Conservation (phyloP, 1,140 invertebrate species). For the Drosophila virilis region DNA sequence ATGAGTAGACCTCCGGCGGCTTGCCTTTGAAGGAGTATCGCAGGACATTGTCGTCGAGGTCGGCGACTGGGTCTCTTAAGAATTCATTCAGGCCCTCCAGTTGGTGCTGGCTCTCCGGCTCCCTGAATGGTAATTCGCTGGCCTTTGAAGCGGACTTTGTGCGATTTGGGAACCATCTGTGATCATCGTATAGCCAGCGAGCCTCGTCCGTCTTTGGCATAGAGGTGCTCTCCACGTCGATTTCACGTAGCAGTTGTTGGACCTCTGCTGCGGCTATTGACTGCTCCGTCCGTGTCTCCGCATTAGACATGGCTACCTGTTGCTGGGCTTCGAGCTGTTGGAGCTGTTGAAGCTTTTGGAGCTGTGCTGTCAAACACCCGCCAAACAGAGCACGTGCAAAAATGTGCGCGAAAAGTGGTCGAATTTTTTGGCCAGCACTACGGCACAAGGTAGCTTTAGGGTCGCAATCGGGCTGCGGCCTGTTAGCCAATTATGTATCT, state of each 20-base stretch:
- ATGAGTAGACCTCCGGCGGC: slow-evolving; percentile 77
- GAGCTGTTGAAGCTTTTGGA: neutral
- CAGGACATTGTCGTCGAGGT: slow-evolving; percentile 44
- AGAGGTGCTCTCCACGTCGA: neutral
- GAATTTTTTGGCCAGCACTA: slow-evolving; percentile 15
- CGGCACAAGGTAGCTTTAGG: slow-evolving; percentile 2
- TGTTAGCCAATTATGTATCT: slow-evolving; percentile 38
- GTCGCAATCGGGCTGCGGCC: neutral
- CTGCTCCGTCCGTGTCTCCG: slow-evolving; percentile 8
- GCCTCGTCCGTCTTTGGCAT: neutral
- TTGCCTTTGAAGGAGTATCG: slow-evolving; percentile 74
- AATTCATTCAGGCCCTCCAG: neutral
- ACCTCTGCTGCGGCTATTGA: slow-evolving; percentile 5
- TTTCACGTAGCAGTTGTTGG: slow-evolving; percentile 18
- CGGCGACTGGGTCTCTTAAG: slow-evolving; percentile 15
- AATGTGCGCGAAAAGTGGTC: slow-evolving; percentile 14
- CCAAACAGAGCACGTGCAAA: slow-evolving; percentile 21
- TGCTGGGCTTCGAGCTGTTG: neutral
- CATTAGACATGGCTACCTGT: slow-evolving; percentile 21
- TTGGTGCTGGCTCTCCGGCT: neutral
- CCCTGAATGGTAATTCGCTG: neutral
- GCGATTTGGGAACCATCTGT: neutral
- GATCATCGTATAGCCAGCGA: neutral
- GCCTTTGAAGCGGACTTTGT: neutral
- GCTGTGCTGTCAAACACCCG: slow-evolving; percentile 21